These are phyloP conservation scores for Eulacestoma nigropectus DNA, from an alignment of 2,113 vertebrate species.

Conservation along the genomic window DNA sequence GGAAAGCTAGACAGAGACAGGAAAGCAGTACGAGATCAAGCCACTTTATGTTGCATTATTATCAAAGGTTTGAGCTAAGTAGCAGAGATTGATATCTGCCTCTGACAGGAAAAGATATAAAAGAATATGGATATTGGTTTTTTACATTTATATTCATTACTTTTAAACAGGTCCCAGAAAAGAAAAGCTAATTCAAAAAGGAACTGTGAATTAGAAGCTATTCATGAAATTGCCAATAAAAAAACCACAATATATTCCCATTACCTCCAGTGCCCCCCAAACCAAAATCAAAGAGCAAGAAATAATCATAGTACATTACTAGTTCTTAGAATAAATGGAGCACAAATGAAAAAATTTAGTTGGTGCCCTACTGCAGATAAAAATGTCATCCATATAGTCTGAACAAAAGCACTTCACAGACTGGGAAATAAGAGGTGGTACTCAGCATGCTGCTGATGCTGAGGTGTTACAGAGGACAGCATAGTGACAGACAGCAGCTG, in stretches of 20 bases:
- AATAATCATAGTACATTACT: not conserved
- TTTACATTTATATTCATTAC: not conserved
- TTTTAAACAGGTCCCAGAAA: not conserved
- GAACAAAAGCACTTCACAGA: not conserved
- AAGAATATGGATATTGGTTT: not conserved
- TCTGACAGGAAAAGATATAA: not conserved
- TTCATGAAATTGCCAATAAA: not conserved
- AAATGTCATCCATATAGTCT: not conserved
- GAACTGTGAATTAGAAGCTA: not conserved
- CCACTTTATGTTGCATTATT: not conserved
- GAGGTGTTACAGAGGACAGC: not conserved
- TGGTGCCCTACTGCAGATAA: not conserved
- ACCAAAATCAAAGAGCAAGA: not conserved
- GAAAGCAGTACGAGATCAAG: slow-evolving; percentile 15
- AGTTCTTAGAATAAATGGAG: not conserved
- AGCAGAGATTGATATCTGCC: not conserved
- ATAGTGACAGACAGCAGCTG: not conserved
- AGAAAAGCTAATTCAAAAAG: not conserved
- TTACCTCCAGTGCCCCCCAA: not conserved
- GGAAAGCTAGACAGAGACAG: slow-evolving; percentile 4
- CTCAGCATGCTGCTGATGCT: not conserved
- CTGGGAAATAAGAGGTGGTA: not conserved
- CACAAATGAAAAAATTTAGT: not conserved
- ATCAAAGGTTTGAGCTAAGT: not conserved
- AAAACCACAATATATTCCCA: not conserved